phyloP scores from a whole-genome alignment of 2,888 invertebrate genomes.

The Odontomyia ornata region DNA sequence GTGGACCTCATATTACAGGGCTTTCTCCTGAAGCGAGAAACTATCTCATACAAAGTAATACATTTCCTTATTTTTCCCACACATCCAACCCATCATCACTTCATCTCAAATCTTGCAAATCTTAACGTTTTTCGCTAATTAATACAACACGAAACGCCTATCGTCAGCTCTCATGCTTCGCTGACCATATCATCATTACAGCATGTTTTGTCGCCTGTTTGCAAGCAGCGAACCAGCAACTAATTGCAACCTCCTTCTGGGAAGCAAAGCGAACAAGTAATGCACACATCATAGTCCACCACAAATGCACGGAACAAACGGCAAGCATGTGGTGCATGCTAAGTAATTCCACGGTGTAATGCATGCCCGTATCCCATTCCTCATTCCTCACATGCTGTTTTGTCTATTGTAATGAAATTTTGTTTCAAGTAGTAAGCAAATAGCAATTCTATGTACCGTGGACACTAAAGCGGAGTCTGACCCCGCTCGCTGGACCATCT shows the following conservation, averaged over 20 bases:
- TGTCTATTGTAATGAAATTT: not conserved
- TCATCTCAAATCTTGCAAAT: no score
- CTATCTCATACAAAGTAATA: no score
- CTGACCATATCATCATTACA: constrained; percentile 24
- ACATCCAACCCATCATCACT: no score
- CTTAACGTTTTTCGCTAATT: constrained; percentile 3
- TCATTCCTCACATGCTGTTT: not conserved
- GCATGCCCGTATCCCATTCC: not conserved
- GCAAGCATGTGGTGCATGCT: not conserved
- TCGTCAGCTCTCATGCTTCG: constrained; percentile 31
- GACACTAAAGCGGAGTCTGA: no score
- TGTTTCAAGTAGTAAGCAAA: constrained; percentile 3
- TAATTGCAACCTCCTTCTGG: no score
- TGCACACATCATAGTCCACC: no score
- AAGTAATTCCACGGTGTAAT: not conserved
- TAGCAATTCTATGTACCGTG: not conserved
- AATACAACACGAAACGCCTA: constrained; percentile 27
- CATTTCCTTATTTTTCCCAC: no score
- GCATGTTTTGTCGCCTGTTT: constrained; percentile 19
- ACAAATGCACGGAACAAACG: not conserved
- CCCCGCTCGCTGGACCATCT: no score
- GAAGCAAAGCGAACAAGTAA: no score
- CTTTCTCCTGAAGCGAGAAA: no score
- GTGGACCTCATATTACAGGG: no score
- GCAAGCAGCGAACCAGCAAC: not conserved